Evolutionary conservation across 2,113 vertebrate species (phyloP), one percentile per base, ranked within the genome.

Genomic region (Aegithalos caudatus): DNA sequence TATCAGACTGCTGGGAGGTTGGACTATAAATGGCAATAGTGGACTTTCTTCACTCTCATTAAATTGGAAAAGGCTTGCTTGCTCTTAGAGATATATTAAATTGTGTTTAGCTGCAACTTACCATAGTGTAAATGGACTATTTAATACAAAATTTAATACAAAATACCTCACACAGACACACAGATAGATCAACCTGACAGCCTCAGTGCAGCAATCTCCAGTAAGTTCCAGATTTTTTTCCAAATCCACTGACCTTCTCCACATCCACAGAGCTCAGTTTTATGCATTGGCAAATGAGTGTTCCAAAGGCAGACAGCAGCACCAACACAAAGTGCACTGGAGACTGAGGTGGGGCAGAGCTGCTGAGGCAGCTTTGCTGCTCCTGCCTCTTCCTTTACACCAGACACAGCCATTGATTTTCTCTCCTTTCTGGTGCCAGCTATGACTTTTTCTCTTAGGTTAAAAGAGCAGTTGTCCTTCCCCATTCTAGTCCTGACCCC

Each of bases 241-340:
- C 58, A 44, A 28, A 38, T 7, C 10, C 9, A 17, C 31, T 61
- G 60, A 38, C 14, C n/a, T 78, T 33, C 64, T 56, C 28, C 14
- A 5, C 6, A 5, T 18, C 3, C 19, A 14, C 23, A 2, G 14
- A 62, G 23, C 15, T 81, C n/a, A 24, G 4, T 64, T 42, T 33
- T 13, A 14, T 0, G 7, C 48, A 8, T 1, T 72, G 62, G 9
- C 19, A 38, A 56, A 27, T 5, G 5, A 53, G n/a, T 4, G 15
- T 3, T 50, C n/a, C 45, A 25, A 40, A 73, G 62, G 64, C 62
- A 38, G 53, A 19, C 3, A 44, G 62, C 58, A 42, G 33, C 5
- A 61, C 9, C 33, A 13, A 56, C 40, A n/a, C 20, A 11, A 1
- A 0, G 6, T 20, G 16, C 24, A 1, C 15, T 12, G 2, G 0